Base-by-base conservation (phyloP, 2,113 vertebrate genomes). In the Apus apus region DNA sequence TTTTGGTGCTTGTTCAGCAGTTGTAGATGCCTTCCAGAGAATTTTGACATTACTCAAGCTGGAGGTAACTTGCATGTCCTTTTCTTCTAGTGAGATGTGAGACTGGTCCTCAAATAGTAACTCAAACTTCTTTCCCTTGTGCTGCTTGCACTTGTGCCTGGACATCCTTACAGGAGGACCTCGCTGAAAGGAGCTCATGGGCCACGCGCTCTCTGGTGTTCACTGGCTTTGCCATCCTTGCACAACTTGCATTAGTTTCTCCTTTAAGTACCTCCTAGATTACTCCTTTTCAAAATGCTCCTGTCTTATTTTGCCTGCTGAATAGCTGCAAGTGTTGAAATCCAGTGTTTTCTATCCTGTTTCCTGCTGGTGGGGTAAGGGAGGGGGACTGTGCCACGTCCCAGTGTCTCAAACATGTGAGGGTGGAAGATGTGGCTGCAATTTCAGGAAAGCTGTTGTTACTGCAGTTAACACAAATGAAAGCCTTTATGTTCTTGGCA, bases 171-270 rank as follows among this genome's bases (percentile, higher is more conserved):
- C 2, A 17, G 57, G 7, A 43, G 43, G 25, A 29, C 26, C 18
- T 48, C 48, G 51, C 58, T 86, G 34, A 66, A 43, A 48, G 36
- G 34, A 77, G 58, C 65, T 81, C 9, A 2, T 8, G 15, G 46
- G 12, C 45, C 17, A 8, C 0, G 2, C 48, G 21, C 64, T 81
- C 0, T 0, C n/a, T 68, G 48, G 26, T 46, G 13, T 43, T 43
- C 40, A 43, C 40, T 43, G 40, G 40, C 40, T 43, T 43, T 43
- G n/a, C 26, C 65, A 32, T 43, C 70, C 40, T 25, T n/a, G 38
- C 51, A 25, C 81, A 46, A 71, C 32, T 57, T 50, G 54, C 16
- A 5, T 74, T 67, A 62, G 19, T 68, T 89, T 75, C 50, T 93
- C 36, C 32, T 64, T 51, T 30, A 51, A n/a, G 23, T 46, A 5